phyloP scores from a whole-genome alignment of 2,888 invertebrate species.

The Omphaloscelis lunosa region DNA sequence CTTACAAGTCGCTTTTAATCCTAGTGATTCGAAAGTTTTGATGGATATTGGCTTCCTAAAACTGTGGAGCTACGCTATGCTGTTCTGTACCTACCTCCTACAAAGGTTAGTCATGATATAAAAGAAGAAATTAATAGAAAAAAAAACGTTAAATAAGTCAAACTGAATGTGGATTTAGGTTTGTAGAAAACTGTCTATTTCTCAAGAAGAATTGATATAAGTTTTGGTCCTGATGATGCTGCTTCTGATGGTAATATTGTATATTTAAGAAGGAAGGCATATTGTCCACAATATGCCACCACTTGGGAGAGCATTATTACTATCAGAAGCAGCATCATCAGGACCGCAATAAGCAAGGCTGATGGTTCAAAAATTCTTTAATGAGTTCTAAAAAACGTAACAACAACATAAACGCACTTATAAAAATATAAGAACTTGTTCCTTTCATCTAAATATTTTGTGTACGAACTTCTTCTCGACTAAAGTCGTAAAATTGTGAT shows the following conservation, averaged over 20 bases:
- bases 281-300: too few relatives aligned
- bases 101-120: constrained; percentile 2
- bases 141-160: background rate
- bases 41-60: constrained; percentile 63
- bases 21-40: constrained; percentile 63
- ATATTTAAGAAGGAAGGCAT: too few relatives aligned
- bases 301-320: background rate
- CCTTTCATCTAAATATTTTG: constrained; percentile 64
- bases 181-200: background rate
- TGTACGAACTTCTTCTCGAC: constrained; percentile 71
- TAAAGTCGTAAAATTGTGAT: constrained; percentile 84
- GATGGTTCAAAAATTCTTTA: background rate
- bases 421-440: constrained; percentile 27
- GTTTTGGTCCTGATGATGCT: too few relatives aligned
- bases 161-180: background rate
- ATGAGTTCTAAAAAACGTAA: background rate
- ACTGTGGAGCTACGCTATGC: constrained; percentile 37
- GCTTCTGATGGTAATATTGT: too few relatives aligned
- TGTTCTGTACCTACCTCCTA: constrained; percentile 7
- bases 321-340: background rate
- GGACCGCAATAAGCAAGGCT: background rate
- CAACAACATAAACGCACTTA: constrained; percentile 18
- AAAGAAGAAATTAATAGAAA: background rate
- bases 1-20: constrained; percentile 56
- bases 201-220: background rate